Evolutionary conservation across 2,113 vertebrate species (phyloP).

Genomic region (Anser brachyrhynchus): DNA sequence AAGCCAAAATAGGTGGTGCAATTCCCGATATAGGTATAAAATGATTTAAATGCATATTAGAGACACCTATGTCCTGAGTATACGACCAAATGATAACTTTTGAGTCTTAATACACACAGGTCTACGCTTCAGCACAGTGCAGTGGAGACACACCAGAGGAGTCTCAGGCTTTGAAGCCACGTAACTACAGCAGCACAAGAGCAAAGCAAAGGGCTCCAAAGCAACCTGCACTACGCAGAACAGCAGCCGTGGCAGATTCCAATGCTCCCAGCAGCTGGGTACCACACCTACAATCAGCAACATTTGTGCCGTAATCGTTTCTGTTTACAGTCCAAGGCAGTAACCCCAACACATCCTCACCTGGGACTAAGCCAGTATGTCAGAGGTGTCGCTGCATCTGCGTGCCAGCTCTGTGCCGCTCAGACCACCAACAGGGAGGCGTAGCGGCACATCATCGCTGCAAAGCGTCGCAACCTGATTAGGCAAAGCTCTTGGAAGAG

Average conservation of each 20-base stretch:
- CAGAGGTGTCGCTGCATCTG: neutral
- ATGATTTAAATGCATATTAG: neutral
- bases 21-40: neutral
- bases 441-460: neutral
- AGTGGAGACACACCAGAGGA: neutral
- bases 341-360: neutral
- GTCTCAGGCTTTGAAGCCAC: neutral
- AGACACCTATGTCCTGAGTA: neutral
- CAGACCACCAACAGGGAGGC: neutral
- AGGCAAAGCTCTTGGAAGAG: neutral
- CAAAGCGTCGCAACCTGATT: neutral
- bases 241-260: neutral
- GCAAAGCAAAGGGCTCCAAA: neutral
- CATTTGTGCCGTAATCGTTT: neutral
- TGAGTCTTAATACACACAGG: neutral
- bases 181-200: neutral
- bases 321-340: neutral
- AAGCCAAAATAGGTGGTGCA: neutral
- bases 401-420: neutral
- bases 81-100: no score
- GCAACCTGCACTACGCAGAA: neutral
- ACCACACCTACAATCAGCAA: neutral
- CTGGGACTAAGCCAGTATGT: neutral
- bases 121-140: neutral
- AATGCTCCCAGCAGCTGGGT: neutral